Evolutionary conservation across 2,797 vertebrate genomes (phyloP), one percentile per base, ranked within the genome.

Genomic region (Acipenser oxyrinchus): DNA sequence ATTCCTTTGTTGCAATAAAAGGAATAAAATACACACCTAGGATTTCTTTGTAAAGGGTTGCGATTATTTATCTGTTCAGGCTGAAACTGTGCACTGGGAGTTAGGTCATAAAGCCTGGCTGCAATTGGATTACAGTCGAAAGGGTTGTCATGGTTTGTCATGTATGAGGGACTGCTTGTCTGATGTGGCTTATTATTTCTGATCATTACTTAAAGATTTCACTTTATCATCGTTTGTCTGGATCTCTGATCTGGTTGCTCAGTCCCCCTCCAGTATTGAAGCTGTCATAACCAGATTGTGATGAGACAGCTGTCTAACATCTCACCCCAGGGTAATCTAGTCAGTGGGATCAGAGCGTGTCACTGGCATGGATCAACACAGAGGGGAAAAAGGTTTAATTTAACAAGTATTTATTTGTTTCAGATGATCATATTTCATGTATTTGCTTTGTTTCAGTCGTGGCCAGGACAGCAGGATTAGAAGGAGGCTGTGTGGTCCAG

Each of bases 161-260:
- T 65, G 78, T 80, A 76, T 81, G 83, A 88, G 72, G 77, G 84
- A 85, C 81, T 75, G 71, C 76, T 76, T 73, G 69, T 0, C 1
- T 74, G 74, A 75, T 78, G 74, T 62, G 78, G 73, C 79, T 79
- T 82, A 70, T 82, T 81, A 80, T 82, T 82, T 83, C 75, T 83
- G 79, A 81, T 77, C 84, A 81, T 78, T 81, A 76, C 77, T 77
- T 83, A 83, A 87, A 80, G 82, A 81, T 87, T 78, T 80, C 84
- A 81, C 79, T 87, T 88, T 77, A 85, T 86, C 87, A 82, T 87
- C 76, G 70, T 88, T 82, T 89, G 85, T 87, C 86, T 81, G 10
- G 23, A 72, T 77, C 63, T 69, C 77, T 76, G 70, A 61, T 67
- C 63, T 75, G 23, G 23, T 37, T 37, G 23, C 55, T 76, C 68